Evolutionary conservation across 2,113 vertebrate genomes (phyloP).

Genomic region (Serilophus lunatus): DNA sequence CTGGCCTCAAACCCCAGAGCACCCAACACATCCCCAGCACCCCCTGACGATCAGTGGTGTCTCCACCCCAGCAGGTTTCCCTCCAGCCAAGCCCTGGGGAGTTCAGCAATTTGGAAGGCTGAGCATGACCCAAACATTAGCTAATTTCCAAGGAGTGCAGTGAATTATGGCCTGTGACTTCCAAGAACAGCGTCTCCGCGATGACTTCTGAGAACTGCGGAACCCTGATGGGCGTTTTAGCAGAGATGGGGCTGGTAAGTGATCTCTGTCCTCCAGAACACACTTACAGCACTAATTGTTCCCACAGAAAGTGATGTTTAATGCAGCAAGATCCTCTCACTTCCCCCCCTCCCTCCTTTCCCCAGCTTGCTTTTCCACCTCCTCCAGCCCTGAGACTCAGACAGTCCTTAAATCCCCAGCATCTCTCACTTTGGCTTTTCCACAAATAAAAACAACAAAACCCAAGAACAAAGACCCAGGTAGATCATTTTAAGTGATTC

Average conservation of each 20-base stretch:
- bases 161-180: conserved; percentile 62
- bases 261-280: conserved; percentile 71
- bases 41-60: background rate
- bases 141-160: conserved; percentile 59
- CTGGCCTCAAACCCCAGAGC: background rate
- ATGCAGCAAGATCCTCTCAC: conserved; percentile 63
- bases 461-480: background rate
- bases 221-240: conserved; percentile 73
- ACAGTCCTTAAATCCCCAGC: background rate
- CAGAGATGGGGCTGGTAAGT: conserved; percentile 72
- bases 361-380: background rate
- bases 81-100: conserved; percentile 26
- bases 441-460: background rate
- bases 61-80: background rate
- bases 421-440: background rate
- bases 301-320: conserved; percentile 77
- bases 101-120: conserved; percentile 33
- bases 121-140: conserved; percentile 63
- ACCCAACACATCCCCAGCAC: background rate
- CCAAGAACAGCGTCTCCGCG: conserved; percentile 70
- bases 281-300: conserved; percentile 79
- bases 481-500: background rate
- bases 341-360: conserved; percentile 9
- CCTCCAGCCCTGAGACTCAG: background rate
- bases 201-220: conserved; percentile 72